Evolutionary conservation across 37 sponge, comb jelly and placozoan genomes (phyloP).

Genomic region (Aplysina aerophoba): DNA sequence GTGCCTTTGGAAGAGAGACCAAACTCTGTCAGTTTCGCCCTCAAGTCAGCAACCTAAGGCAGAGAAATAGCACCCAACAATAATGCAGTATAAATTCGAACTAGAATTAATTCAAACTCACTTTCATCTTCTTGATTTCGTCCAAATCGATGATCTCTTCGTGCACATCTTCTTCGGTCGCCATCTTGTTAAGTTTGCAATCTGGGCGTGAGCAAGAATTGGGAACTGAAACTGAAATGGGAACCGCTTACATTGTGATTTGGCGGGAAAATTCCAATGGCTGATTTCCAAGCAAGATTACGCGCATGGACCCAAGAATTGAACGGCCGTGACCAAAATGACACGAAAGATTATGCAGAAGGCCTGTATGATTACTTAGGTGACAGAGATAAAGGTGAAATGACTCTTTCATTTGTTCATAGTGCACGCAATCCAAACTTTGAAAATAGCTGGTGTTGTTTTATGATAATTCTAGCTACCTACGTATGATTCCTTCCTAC

Average conservation of each 20-base stretch:
- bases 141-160: conserved; percentile 65
- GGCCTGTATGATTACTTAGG: neutral
- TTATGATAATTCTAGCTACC: too few species aligned
- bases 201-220: conserved; percentile 34
- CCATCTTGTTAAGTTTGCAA: neutral
- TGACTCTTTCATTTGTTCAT: too few species aligned
- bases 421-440: too few species aligned
- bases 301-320: conserved; percentile 11
- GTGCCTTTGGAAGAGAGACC: conserved; percentile 77
- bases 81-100: neutral
- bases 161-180: neutral
- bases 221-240: neutral
- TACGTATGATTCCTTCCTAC: neutral
- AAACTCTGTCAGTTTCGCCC: conserved; percentile 51
- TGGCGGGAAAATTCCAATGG: conserved; percentile 13
- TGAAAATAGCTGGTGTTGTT: too few species aligned
- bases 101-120: neutral
- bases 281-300: neutral
- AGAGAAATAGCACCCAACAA: neutral
- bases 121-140: conserved; percentile 79
- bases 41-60: conserved; percentile 70
- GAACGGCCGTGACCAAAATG: neutral
- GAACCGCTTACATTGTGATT: neutral
- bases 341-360: too few species aligned
- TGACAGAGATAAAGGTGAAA: conserved; percentile 3